phyloP scores from a whole-genome alignment of 2,797 vertebrate genomes.

The Arrhamphus sclerolepis region DNA sequence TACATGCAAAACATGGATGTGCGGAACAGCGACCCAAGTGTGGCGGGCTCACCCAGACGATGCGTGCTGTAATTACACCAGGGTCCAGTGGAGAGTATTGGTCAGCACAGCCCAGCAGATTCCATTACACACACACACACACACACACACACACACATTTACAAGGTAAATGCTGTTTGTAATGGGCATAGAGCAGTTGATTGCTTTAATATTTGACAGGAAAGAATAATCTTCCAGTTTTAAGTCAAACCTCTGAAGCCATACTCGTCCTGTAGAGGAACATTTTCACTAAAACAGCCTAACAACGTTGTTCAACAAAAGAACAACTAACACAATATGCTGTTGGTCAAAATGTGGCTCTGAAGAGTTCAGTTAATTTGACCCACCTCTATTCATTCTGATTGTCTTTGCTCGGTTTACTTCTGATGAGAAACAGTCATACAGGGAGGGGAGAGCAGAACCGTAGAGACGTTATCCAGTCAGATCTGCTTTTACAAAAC shows the following conservation, averaged over 20 bases:
- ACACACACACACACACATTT: slow-evolving; percentile 10
- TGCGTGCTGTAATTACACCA: slow-evolving; percentile 89
- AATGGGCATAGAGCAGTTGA: background rate
- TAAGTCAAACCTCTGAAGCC: background rate
- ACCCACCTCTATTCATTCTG: too few relatives aligned
- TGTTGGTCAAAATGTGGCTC: too few relatives aligned
- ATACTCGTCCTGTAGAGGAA: background rate
- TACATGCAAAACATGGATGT: slow-evolving; percentile 84
- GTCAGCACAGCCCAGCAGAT: slow-evolving; percentile 86
- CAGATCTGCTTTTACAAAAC: too few relatives aligned
- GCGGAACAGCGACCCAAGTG: slow-evolving; percentile 81
- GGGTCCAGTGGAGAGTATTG: slow-evolving; percentile 85
- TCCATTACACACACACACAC: slow-evolving; percentile 63
- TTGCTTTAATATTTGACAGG: slow-evolving; percentile 1
- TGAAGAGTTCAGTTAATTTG: too few relatives aligned
- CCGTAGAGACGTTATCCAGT: too few relatives aligned
- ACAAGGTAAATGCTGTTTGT: too few relatives aligned
- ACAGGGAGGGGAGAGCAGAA: too few relatives aligned
- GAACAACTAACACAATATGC: too few relatives aligned
- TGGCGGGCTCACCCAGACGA: slow-evolving; percentile 81
- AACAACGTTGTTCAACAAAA: background rate
- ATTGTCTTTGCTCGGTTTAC: too few relatives aligned
- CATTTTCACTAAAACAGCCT: background rate
- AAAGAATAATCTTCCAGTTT: slow-evolving; percentile 3
- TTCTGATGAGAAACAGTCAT: too few relatives aligned